Evolutionary conservation across 1,140 invertebrate species (phyloP).

Genomic region (Stegodyphus mimosarum): DNA sequence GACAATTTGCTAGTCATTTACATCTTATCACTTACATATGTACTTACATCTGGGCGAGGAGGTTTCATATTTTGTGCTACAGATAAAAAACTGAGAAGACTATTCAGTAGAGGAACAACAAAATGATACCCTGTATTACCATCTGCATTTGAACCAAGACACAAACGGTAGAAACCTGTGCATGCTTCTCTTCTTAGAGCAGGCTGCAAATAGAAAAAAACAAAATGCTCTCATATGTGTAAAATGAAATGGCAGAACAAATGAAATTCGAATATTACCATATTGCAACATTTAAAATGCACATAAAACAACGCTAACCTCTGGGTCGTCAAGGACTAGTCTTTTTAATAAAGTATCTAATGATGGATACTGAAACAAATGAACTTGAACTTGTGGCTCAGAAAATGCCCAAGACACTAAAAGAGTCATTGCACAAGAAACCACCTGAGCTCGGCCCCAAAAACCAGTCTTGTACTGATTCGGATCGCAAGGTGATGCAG

Average conservation of each 20-base stretch:
- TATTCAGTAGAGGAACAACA: conserved; percentile 81
- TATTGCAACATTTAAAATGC: no score
- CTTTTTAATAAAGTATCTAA: conserved; percentile 80
- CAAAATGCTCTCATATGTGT: not conserved
- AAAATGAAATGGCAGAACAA: not conserved
- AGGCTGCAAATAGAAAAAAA: conserved; percentile 69
- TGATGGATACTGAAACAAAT: conserved; percentile 76
- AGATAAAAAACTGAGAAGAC: conserved; percentile 81
- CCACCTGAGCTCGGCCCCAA: conserved; percentile 83
- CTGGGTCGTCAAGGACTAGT: conserved; percentile 84
- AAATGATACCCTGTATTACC: conserved; percentile 73
- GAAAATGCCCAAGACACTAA: conserved; percentile 86
- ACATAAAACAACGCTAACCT: conserved; percentile 68
- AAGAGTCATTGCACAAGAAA: conserved; percentile 84
- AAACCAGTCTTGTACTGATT: conserved; percentile 88
- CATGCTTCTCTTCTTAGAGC: conserved; percentile 88
- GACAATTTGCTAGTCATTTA: no score
- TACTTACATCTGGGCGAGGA: conserved; percentile 66
- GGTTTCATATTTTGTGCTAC: conserved; percentile 88
- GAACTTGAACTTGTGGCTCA: conserved; percentile 74
- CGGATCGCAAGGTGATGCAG: conserved; percentile 78
- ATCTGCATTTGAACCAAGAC: conserved; percentile 77
- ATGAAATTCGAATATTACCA: no score
- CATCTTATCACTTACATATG: not conserved
- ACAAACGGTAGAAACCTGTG: conserved; percentile 86